Conservation (phyloP, 2,888 invertebrate genomes). For the Andricus quercusramuli region DNA sequence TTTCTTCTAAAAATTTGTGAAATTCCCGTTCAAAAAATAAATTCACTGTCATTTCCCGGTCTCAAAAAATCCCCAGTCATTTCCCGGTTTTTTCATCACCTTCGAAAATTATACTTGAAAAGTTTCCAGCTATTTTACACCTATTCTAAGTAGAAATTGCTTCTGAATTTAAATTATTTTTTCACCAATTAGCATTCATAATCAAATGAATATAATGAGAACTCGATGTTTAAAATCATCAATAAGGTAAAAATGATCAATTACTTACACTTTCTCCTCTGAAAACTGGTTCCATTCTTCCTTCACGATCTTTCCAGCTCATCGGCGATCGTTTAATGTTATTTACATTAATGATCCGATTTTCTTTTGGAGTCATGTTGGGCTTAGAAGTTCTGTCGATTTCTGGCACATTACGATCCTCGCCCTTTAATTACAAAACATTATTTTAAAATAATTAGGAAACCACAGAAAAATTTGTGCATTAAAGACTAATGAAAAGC, state of each 20-base stretch:
- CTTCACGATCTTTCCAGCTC: constrained; percentile 68
- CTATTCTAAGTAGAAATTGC: too few relatives aligned
- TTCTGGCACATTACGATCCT: constrained; percentile 68
- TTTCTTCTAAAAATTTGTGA: too few relatives aligned
- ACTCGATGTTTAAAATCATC: too few relatives aligned
- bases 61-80: too few relatives aligned
- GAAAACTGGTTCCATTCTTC: constrained; percentile 72
- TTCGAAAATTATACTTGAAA: too few relatives aligned
- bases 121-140: too few relatives aligned
- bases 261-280: constrained; percentile 64
- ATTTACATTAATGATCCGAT: constrained; percentile 53
- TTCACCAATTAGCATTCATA: too few relatives aligned
- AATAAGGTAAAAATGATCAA: not conserved
- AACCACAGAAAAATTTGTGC: not conserved
- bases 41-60: too few relatives aligned
- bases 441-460: constrained; percentile 1
- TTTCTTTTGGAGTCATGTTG: constrained; percentile 52
- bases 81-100: too few relatives aligned
- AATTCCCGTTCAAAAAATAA: too few relatives aligned
- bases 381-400: constrained; percentile 74
- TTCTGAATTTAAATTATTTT: too few relatives aligned
- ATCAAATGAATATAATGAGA: too few relatives aligned
- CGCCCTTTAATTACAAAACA: constrained; percentile 53
- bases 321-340: constrained; percentile 58
- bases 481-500: not conserved